phyloP scores from a whole-genome alignment of 2,797 vertebrate species.

The Hippocampus kuda region DNA sequence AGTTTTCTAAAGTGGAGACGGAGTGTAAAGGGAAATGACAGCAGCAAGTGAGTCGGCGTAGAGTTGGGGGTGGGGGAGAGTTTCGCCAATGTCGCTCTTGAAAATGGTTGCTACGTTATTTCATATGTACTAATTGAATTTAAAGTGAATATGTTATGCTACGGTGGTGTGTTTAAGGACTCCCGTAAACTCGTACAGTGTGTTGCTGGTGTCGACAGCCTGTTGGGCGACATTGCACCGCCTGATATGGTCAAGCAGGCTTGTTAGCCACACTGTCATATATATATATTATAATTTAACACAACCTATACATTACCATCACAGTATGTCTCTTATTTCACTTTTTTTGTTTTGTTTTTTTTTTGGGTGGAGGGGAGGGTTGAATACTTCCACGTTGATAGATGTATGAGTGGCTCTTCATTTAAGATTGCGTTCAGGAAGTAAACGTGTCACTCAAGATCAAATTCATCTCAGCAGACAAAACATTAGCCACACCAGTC shows the following conservation, averaged over 20 bases:
- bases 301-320: neutral
- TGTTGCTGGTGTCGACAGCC: neutral
- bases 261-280: neutral
- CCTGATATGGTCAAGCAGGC: conserved; percentile 12
- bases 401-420: neutral
- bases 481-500: neutral
- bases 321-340: neutral
- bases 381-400: neutral
- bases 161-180: neutral
- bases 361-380: neutral
- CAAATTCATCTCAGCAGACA: neutral
- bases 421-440: neutral
- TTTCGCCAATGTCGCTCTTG: neutral
- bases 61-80: neutral
- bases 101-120: neutral
- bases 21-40: conserved; percentile 58
- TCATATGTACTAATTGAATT: too few relatives aligned
- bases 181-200: neutral
- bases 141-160: neutral
- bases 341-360: neutral
- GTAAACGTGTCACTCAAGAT: neutral
- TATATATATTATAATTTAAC: neutral
- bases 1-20: conserved; percentile 66
- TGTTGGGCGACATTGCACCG: conserved; percentile 4
- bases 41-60: conserved; percentile 60